Evolutionary conservation across 2,888 invertebrate genomes (phyloP).

Genomic region (Plagodis pulveraria): DNA sequence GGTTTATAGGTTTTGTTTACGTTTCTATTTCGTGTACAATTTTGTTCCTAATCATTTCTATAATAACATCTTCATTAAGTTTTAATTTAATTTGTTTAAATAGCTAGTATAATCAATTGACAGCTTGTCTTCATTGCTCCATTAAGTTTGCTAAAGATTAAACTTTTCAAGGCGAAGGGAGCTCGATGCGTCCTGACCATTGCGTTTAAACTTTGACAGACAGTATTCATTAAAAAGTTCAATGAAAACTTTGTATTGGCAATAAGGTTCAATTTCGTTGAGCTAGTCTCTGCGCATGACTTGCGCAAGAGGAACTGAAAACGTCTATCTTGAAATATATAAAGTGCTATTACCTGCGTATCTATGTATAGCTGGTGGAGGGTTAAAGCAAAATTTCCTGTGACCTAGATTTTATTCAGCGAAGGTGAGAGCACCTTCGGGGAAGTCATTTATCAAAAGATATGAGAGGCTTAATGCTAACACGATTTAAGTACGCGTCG

Average conservation of each 20-base stretch:
- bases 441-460: conserved; percentile 48
- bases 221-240: conserved; percentile 53
- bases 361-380: conserved; percentile 36
- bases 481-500: conserved; percentile 30
- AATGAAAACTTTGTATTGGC: conserved; percentile 48
- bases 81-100: neutral
- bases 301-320: conserved; percentile 71
- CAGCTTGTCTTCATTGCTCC: conserved; percentile 15
- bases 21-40: conserved; percentile 4
- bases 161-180: conserved; percentile 25
- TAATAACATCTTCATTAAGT: neutral
- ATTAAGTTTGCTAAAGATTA: conserved; percentile 18
- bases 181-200: conserved; percentile 27
- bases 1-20: conserved; percentile 34
- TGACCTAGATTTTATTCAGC: conserved; percentile 67
- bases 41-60: neutral
- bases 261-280: conserved; percentile 52
- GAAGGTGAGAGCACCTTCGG: conserved; percentile 37
- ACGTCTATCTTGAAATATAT: conserved; percentile 34
- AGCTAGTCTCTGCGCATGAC: conserved; percentile 65
- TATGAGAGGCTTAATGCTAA: conserved; percentile 36
- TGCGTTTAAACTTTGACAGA: conserved; percentile 42
- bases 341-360: conserved; percentile 34
- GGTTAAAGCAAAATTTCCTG: conserved; percentile 62
- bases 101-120: conserved; percentile 2